phyloP scores from a whole-genome alignment of 2,888 invertebrate genomes.

The Uloborus plumipes region DNA sequence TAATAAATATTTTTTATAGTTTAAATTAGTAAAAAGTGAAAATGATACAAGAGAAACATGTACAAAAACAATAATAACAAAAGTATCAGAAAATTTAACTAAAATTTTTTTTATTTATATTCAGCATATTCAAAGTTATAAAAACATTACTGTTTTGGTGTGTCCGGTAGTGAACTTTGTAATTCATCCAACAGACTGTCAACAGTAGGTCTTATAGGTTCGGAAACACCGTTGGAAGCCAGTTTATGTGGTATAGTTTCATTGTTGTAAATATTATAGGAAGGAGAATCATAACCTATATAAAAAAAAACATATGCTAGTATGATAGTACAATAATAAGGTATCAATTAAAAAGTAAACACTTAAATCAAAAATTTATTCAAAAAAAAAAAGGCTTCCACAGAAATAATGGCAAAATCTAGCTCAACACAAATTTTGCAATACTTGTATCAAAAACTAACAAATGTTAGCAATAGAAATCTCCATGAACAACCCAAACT shows the following conservation, averaged over 20 bases:
- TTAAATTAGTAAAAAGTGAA: too few species aligned
- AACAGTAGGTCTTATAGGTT: slow-evolving; percentile 80
- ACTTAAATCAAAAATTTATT: background rate
- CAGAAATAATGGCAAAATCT: background rate
- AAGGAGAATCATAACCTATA: slow-evolving; percentile 42
- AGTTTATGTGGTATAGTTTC: slow-evolving; percentile 31
- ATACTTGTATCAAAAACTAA: too few species aligned
- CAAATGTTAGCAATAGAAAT: too few species aligned
- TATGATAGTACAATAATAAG: background rate
- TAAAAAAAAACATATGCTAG: background rate
- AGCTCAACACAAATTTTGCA: too few species aligned
- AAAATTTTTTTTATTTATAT: background rate
- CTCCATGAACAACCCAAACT: too few species aligned
- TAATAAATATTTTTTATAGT: too few species aligned
- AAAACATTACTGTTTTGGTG: slow-evolving; percentile 44
- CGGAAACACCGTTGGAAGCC: slow-evolving; percentile 66
- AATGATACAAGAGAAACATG: too few species aligned
- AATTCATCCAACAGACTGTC: slow-evolving; percentile 91
- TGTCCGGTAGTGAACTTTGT: slow-evolving; percentile 70
- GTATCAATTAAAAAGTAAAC: background rate
- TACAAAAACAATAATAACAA: too few species aligned
- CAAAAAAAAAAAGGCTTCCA: background rate
- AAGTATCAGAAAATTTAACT: background rate
- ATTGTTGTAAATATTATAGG: slow-evolving; percentile 47
- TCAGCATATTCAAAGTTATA: too few species aligned